These are phyloP conservation scores for Cryptotis parvus DNA, from an alignment of 2,113 vertebrate species.

Conservation along the genomic window DNA sequence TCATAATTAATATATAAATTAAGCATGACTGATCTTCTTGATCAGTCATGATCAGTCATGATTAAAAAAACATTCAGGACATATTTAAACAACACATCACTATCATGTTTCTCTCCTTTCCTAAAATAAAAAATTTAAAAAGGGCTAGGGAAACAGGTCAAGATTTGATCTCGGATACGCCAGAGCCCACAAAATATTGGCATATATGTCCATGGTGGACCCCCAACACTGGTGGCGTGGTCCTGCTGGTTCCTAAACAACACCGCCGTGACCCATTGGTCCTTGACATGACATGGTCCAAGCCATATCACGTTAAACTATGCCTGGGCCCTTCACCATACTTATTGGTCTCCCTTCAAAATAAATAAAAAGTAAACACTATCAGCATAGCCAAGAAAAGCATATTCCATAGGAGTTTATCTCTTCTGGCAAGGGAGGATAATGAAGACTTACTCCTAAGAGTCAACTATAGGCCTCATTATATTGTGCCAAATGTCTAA, in stretches of 20 bases:
- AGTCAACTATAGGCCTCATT: background rate
- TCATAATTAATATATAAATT: background rate
- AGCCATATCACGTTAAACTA: no score
- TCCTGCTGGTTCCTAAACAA: no score
- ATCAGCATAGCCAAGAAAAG: background rate
- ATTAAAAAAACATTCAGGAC: background rate
- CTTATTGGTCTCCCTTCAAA: no score
- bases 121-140: no score
- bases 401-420: background rate
- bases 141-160: no score
- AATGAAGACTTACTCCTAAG: background rate
- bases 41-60: background rate
- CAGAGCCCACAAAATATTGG: no score
- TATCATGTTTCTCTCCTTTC: background rate
- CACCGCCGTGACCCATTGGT: no score
- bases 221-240: no score
- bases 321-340: no score
- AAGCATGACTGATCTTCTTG: background rate
- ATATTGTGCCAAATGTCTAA: background rate
- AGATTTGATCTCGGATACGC: no score
- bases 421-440: background rate
- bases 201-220: no score
- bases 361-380: background rate
- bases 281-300: no score
- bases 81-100: background rate